Evolutionary conservation across 2,113 vertebrate genomes (phyloP).

Genomic region (Psilopsiagon aymara): DNA sequence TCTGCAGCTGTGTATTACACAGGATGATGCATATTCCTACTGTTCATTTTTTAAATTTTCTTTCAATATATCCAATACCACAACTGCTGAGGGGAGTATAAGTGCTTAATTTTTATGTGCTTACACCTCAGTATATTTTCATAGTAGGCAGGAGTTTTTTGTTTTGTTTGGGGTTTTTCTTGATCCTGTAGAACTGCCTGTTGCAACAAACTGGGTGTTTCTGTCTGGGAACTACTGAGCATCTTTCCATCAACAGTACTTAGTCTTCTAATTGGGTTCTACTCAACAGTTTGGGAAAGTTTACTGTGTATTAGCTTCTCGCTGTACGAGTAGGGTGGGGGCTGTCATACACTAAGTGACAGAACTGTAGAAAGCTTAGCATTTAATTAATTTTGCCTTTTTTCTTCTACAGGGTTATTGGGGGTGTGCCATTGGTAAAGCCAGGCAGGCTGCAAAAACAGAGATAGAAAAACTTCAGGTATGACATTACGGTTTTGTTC

Average conservation of each 20-base stretch:
- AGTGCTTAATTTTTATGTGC: not conserved
- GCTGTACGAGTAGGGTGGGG: not conserved
- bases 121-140: not conserved
- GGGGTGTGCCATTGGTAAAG: slow-evolving; percentile 98
- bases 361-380: not conserved
- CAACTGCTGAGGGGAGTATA: not conserved
- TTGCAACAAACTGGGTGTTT: not conserved
- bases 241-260: not conserved
- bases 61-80: not conserved
- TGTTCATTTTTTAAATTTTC: not conserved
- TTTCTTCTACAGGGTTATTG: slow-evolving; percentile 87
- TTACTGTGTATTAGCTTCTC: not conserved
- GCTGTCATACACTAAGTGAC: not conserved
- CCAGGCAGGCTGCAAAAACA: slow-evolving; percentile 98
- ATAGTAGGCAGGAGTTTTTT: not conserved
- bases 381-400: not conserved
- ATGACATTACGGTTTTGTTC: not conserved
- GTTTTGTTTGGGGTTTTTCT: not conserved
- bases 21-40: fast-evolving
- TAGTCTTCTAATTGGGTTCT: not conserved
- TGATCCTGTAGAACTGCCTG: not conserved
- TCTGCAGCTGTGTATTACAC: not conserved
- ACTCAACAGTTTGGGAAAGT: not conserved
- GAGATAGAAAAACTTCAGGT: slow-evolving; percentile 99
- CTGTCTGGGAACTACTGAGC: not conserved